phyloP scores from a whole-genome alignment of 2,888 invertebrate species.

The Tachina fera region DNA sequence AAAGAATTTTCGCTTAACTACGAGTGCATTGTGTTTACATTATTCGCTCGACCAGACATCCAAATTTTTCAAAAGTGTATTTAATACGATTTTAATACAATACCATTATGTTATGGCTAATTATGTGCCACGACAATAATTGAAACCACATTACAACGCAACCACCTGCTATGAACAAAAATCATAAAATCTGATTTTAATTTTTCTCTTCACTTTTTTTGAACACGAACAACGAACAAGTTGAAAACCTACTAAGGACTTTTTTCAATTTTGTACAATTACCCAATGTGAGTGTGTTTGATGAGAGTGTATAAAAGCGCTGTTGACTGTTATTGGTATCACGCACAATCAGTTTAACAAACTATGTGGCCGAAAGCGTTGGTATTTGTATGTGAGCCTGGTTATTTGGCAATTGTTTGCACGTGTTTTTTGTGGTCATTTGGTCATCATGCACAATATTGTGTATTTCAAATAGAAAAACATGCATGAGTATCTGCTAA shows the following conservation, averaged over 20 bases:
- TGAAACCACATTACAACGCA: slow-evolving; percentile 69
- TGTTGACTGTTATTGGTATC: slow-evolving; percentile 64
- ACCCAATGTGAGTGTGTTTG: background rate
- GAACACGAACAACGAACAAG: slow-evolving; percentile 8
- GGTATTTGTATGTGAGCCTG: slow-evolving; percentile 53
- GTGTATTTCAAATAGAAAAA: slow-evolving; percentile 1
- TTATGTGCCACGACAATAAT: slow-evolving; percentile 69
- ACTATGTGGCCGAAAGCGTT: slow-evolving; percentile 61
- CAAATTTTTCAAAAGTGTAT: slow-evolving; percentile 12
- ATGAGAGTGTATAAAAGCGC: slow-evolving; percentile 21
- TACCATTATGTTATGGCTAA: slow-evolving; percentile 51
- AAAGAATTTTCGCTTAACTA: background rate
- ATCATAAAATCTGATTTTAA: slow-evolving; percentile 56
- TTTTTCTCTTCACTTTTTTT: background rate
- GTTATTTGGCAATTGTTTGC: slow-evolving; percentile 66
- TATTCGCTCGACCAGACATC: slow-evolving; percentile 1
- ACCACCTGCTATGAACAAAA: slow-evolving; percentile 67
- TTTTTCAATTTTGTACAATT: slow-evolving; percentile 5
- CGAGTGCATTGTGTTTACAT: background rate
- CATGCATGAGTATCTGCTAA: background rate
- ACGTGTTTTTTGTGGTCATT: slow-evolving; percentile 64
- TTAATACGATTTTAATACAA: slow-evolving; percentile 61
- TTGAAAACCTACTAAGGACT: background rate
- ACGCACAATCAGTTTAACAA: slow-evolving; percentile 69
- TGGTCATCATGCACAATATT: slow-evolving; percentile 46